Base-by-base conservation (phyloP, 2,888 invertebrate species). In the Panopea generosa region DNA sequence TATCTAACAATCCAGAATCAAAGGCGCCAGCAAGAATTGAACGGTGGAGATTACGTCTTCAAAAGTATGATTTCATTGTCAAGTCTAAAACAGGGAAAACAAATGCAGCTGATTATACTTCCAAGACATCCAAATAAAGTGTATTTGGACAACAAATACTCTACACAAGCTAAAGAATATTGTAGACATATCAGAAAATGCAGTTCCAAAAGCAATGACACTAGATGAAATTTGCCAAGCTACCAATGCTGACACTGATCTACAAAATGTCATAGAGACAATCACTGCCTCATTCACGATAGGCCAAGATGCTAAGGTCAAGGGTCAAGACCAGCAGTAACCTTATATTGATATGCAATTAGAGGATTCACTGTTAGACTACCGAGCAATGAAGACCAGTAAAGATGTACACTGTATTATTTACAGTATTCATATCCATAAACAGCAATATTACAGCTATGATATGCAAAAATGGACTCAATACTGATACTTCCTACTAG, bases 41-140 rank as follows among this genome's bases (percentile, higher is more conserved):
- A 20, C 45, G 45, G 6, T 45, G 45, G 45, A 16, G 45, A 45
- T n/a, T 45, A 18, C 6, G 45, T 4, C 45, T 45, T 4, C 16
- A 18, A 20, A 7, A 7, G 16, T 40, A 40, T 40, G n/a, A 4
- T 4, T 45, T 29, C 72, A 60, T 24, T 16, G 47, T 84, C 1
- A 27, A 60, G 29, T 81, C 85, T 57, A 47, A 53, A 20, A 82
- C 83, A 22, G 84, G 84, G n/a, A 72, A 71, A 61, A 74, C 70
- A 38, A 86, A 84, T 61, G 74, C 79, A 40, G 80, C 86, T 38
- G 86, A 86, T 59, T 84, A 73, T 52, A n/a, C 72, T 83, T 53
- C 55, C 60, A 45, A 70, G 79, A 47, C 83, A 86, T 22, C 84
- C 85, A 33, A 71, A 80, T 26, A 26, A 24, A 14, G 6, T 53